Base-by-base conservation (phyloP, 2,888 invertebrate genomes). In the Pimpla rufipes region DNA sequence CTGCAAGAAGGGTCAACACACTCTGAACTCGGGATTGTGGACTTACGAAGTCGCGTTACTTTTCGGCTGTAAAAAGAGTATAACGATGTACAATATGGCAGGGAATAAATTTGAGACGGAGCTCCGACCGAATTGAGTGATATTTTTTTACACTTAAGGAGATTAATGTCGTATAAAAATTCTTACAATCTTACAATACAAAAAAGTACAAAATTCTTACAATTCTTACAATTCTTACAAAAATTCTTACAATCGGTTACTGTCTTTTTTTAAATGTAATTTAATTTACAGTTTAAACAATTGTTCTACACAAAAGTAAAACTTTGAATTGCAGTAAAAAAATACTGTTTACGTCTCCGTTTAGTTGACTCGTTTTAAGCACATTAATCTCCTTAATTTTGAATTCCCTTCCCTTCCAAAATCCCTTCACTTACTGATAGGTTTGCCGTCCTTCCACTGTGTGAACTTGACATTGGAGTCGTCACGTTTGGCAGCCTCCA, bases 381-480 rank as follows among this genome's bases (percentile, higher is more conserved):
- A 11, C 21, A 21, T 11, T 5, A 35, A 59, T 16, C 13, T 59
- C 10, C 59, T 37, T 37, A 37, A 59, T 2, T 7, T 16, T 29
- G 35, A 35, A 4, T 11, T 11, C 29, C n/a, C n/a, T 6, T 13
- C 6, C 5, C 16, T 6, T 29, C 13, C 11, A 37, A 59, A 21
- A 29, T 47, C 11, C 16, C n/a, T 13, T 21, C 90, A 95, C 97
- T 96, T 95, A 98, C 98, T 96, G 87, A 95, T 95, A 92, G 97
- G 96, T 93, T 96, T 98, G 92, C 99, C 99, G 93, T 97, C 96
- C 89, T 95, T 96, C 98, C 98, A 99, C 87, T 96, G 96, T 1
- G 97, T 97, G 88, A 98, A 96, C 92, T 96, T 97, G 79, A 99
- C 96, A 88, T 96, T 95, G 71, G 96, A 95, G 74, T 95, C 96